Conservation (phyloP, 2,113 vertebrate species). For the Entelurus aequoreus region DNA sequence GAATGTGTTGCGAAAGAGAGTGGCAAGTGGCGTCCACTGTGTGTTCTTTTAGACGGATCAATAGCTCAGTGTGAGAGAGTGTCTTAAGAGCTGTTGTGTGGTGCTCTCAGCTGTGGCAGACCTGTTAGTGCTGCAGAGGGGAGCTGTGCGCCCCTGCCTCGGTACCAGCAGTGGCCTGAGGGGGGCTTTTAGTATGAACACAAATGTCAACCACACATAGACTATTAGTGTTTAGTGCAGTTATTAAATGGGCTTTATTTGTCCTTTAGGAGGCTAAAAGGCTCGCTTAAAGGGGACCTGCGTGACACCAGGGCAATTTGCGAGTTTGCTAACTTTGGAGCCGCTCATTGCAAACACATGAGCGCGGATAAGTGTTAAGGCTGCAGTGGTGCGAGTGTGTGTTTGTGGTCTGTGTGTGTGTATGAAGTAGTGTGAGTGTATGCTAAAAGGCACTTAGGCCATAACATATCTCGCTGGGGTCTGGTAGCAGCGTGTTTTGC, state of each 20-base stretch:
- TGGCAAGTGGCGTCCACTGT: conserved; percentile 71
- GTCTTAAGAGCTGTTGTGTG: conserved; percentile 87
- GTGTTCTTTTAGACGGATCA: conserved; percentile 82
- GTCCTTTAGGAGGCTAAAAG: conserved; percentile 81
- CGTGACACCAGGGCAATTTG: conserved; percentile 75
- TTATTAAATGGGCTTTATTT: conserved; percentile 84
- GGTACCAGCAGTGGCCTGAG: conserved; percentile 72
- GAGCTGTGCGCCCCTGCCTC: conserved; percentile 69
- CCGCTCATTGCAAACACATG: conserved; percentile 57
- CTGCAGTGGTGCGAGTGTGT: conserved; percentile 51
- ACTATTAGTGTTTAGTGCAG: conserved; percentile 77
- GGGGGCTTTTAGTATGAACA: conserved; percentile 81
- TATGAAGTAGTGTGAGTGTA: conserved; percentile 48
- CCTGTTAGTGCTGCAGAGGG: conserved; percentile 82
- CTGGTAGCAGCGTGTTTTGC: conserved; percentile 69
- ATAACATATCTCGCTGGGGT: conserved; percentile 74
- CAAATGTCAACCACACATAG: conserved; percentile 79
- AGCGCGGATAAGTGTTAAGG: conserved; percentile 69
- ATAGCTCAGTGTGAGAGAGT: conserved; percentile 83
- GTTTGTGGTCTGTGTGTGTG: conserved; percentile 40
- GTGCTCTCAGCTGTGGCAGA: conserved; percentile 79
- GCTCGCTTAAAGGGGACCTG: conserved; percentile 72
- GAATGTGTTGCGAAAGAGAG: conserved; percentile 74
- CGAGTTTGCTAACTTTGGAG: conserved; percentile 69
- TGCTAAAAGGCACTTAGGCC: conserved; percentile 75